Base-by-base conservation (phyloP, 2,113 vertebrate genomes). In the Elaphurus davidianus region DNA sequence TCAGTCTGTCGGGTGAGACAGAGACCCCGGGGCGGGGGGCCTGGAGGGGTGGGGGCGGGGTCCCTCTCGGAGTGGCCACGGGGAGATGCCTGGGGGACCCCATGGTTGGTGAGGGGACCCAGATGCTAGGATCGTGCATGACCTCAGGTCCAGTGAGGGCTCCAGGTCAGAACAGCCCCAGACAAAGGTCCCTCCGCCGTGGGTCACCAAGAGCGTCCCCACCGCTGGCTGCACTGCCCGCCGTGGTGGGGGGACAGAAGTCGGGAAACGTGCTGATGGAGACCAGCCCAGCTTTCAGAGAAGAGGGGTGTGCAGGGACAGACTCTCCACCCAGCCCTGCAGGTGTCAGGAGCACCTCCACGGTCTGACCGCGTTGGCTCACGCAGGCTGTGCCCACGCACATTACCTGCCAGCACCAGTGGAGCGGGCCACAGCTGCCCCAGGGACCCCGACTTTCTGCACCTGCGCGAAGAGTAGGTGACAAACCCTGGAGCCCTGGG, bases 271-370 rank as follows among this genome's bases (percentile, higher is more conserved):
- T 43, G 40, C 14, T 23, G 60, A 47, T 1, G 5, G 85, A 45
- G 81, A 55, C 47, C 3, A 50, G 25, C 4, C 5, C 0, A 1
- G 14, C 19, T 90, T 64, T n/a, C n/a, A 60, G 79, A 87, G 74
- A 57, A 11, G n/a, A 67, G 4, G 21, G 6, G 14, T 3, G 5
- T 0, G 12, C 7, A 2, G 40, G 2, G 14, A 11, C 10, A n/a
- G 40, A 23, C 8, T 30, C 30, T 52, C 78, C 45, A 13, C 79
- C 78, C 3, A 0, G 27, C 76, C 76, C 45, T 50, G 30, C 1
- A 2, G 8, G 9, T 5, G 0, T 40, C 0, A 10, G 36, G 21
- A 5, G 17, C 67, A 12, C 36, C 67, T 40, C 16, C 10, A 1
- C 1, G 21, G 79, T 81, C 78, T 33, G 30, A n/a, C 2, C 47